Conservation (phyloP, 1,140 invertebrate species). For the Atta colombica region DNA sequence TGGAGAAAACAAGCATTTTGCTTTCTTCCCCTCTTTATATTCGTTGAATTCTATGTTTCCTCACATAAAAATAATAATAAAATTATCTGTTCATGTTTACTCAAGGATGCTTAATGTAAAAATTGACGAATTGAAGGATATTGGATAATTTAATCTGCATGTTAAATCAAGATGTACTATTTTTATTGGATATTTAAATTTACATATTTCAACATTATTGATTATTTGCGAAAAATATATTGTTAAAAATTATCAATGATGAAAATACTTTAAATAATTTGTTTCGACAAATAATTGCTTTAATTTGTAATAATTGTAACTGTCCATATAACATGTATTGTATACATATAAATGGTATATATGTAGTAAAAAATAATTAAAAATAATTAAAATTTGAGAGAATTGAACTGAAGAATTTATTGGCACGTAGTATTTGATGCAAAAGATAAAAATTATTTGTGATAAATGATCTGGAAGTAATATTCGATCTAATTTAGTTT, state of each 20-base stretch:
- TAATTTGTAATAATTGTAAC: constrained; percentile 4
- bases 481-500: neutral
- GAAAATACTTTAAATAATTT: constrained; percentile 6
- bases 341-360: neutral
- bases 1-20: constrained; percentile 35
- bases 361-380: neutral
- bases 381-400: too few relatives aligned
- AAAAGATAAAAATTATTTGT: neutral
- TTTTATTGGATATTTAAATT: constrained; percentile 1
- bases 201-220: constrained; percentile 8
- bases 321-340: neutral
- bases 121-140: neutral
- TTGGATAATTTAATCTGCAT: constrained; percentile 10
- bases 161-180: neutral
- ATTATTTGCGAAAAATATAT: neutral
- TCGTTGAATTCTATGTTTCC: neutral
- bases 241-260: constrained; percentile 1
- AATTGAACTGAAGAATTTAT: neutral
- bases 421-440: neutral
- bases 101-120: neutral
- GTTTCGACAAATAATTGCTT: constrained; percentile 15
- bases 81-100: neutral
- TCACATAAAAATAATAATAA: neutral
- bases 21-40: neutral
- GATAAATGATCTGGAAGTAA: constrained; percentile 23